A percentile compares a stretch with the other conserved stretches of the same genome.
Conservation (phyloP, 2,113 vertebrate genomes). For the Nothoprocta pentlandii region DNA sequence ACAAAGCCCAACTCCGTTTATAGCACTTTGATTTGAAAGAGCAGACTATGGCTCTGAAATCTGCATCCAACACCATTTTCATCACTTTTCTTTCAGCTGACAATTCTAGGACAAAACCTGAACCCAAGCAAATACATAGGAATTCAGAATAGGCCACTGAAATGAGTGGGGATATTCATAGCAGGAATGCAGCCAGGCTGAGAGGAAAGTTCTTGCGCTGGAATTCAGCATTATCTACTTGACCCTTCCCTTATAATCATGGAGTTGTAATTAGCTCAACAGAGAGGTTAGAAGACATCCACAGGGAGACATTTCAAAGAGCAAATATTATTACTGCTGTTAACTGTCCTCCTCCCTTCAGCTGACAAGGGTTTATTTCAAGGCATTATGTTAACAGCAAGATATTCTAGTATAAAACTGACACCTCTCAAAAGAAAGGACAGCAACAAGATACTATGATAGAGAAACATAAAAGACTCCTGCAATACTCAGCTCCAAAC, state of each 20-base stretch:
- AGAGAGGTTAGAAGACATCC: not conserved
- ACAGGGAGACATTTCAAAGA: not conserved
- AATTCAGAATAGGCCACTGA: not conserved
- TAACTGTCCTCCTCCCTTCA: not conserved
- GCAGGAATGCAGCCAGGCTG: not conserved
- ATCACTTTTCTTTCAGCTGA: not conserved
- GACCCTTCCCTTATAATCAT: not conserved
- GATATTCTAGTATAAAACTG: not conserved
- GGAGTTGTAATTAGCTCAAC: not conserved
- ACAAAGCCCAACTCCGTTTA: not conserved
- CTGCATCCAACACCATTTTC: not conserved
- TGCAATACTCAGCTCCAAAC: not conserved
- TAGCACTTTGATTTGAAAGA: not conserved
- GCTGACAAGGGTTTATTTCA: not conserved
- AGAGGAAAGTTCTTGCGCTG: not conserved
- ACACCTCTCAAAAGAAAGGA: not conserved
- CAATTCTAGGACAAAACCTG: not conserved
- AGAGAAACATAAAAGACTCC: not conserved
- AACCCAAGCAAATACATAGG: not conserved
- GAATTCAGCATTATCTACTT: not conserved
- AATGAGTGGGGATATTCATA: not conserved
- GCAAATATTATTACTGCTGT: not conserved
- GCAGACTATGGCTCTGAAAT: not conserved
- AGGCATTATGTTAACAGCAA: not conserved
- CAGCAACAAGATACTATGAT: not conserved